Base-by-base conservation (phyloP, 2,888 invertebrate species). In the Harpalus rubripes region DNA sequence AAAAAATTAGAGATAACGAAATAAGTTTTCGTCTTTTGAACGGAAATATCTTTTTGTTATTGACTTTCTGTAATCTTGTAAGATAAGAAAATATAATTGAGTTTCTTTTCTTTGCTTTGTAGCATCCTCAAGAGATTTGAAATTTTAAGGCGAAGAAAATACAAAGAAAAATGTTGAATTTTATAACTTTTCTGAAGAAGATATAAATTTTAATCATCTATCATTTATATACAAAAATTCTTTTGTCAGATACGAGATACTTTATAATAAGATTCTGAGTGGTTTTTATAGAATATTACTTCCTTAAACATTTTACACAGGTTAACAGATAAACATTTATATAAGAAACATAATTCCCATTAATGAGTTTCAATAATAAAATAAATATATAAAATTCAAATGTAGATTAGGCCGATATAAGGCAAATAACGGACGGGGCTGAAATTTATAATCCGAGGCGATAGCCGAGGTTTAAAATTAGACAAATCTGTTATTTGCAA, bases 41-140 rank as follows among this genome's bases (percentile, higher is more conserved):
- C 8, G 44, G 10, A 12, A 52, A 52, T 52, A 52, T 52, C 32
- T 68, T 68, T 63, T 68, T 68, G 39, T 68, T 68, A 68, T 68
- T 68, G 68, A 68, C 68, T 68, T 63, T 63, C 26, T 39, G 39
- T 68, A 68, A 68, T 39, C 68, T 39, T 68, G 26, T 68, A 39
- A 12, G 39, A 68, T 68, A 68, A 15, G 68, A 32, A 63, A 68
- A 32, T 68, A 68, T 68, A 68, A 68, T 68, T 68, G 68, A 68
- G 68, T 68, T 68, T 68, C 68, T 68, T 68, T 68, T 68, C 68
- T 68, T 68, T 68, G 32, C 68, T 68, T 68, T 68, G 68, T 68
- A 32, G 32, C 32, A n/a, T 68, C n/a, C 68, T 15, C 39, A 39
- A 12, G 68, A 39, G 68, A 68, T 15, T 68, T 39, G 6, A 68